Evolutionary conservation across 2,113 vertebrate genomes (phyloP).

Genomic region (Machaerirhynchus nigripectus): DNA sequence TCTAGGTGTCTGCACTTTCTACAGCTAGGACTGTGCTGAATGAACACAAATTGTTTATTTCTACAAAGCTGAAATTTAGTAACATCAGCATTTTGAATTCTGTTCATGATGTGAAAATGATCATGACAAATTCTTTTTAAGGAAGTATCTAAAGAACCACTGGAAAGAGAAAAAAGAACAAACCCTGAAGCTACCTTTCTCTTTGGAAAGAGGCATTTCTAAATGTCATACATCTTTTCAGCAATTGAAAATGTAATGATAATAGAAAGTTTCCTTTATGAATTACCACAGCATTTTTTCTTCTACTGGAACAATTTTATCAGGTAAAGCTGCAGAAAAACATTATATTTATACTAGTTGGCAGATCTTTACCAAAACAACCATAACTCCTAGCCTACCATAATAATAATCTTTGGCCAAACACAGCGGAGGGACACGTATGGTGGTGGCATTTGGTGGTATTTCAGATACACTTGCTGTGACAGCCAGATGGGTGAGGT

Average conservation of each 20-base stretch:
- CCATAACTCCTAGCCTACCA: not conserved
- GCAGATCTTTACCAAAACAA: not conserved
- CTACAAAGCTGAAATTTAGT: conserved; percentile 3
- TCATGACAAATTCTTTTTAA: conserved; percentile 22
- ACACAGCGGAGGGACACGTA: not conserved
- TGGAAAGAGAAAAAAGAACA: not conserved
- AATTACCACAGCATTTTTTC: conserved; percentile 9
- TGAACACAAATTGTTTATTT: conserved; percentile 20
- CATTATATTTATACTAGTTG: not conserved
- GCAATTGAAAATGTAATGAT: conserved; percentile 13
- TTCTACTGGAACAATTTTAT: not conserved
- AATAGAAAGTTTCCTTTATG: conserved; percentile 17
- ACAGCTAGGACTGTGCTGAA: conserved; percentile 10
- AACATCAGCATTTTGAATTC: conserved; percentile 31
- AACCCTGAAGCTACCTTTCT: not conserved
- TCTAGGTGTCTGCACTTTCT: not conserved
- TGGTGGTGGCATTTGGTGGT: not conserved
- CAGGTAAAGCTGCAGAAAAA: conserved; percentile 33
- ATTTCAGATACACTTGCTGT: not conserved
- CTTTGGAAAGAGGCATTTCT: conserved; percentile 29
- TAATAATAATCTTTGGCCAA: not conserved
- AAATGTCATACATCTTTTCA: conserved; percentile 28
- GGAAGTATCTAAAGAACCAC: conserved; percentile 16
- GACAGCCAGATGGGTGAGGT: not conserved
- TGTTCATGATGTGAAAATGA: conserved; percentile 30